These are phyloP conservation scores for Homalodisca vitripennis DNA, from an alignment of 1,140 invertebrate species.

Conservation along the genomic window DNA sequence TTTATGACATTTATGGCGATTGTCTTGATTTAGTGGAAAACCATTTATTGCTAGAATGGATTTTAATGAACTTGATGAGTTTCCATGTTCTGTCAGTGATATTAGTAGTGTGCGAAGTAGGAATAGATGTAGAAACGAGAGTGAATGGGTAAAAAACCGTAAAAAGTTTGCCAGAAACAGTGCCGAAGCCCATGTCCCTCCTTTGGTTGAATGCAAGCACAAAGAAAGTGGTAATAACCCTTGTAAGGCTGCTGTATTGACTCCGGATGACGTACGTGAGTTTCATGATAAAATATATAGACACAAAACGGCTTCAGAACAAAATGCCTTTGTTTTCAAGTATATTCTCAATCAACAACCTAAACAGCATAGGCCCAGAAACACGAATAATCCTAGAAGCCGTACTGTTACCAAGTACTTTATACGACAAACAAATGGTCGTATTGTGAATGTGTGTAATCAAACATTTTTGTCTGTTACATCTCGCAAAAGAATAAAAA, in stretches of 20 bases:
- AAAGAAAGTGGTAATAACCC: background rate
- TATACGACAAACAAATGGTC: conserved; percentile 18
- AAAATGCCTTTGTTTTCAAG: conserved; percentile 17
- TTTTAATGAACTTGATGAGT: conserved; percentile 1
- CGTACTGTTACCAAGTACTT: conserved; percentile 20
- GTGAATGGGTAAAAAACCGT: conserved; percentile 27
- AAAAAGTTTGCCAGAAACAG: conserved; percentile 22
- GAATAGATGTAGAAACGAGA: conserved; percentile 13
- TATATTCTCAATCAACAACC: background rate
- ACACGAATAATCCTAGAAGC: background rate
- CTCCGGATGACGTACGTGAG: conserved; percentile 22
- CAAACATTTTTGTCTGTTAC: conserved; percentile 24
- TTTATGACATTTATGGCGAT: background rate
- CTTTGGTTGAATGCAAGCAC: conserved; percentile 28
- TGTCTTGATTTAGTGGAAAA: background rate
- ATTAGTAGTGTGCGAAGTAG: background rate
- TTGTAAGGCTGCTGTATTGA: background rate
- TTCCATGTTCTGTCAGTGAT: background rate
- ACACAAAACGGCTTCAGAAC: conserved; percentile 5
- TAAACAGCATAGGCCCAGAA: conserved; percentile 10
- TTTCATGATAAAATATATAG: conserved; percentile 26
- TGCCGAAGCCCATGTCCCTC: conserved; percentile 7
- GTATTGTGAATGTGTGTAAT: conserved; percentile 12
- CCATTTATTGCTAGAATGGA: no score
- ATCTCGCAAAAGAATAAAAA: conserved; percentile 11